Evolutionary conservation across 2,888 invertebrate species (phyloP), one percentile per base, ranked within the genome.

Genomic region (Hesperia comma): DNA sequence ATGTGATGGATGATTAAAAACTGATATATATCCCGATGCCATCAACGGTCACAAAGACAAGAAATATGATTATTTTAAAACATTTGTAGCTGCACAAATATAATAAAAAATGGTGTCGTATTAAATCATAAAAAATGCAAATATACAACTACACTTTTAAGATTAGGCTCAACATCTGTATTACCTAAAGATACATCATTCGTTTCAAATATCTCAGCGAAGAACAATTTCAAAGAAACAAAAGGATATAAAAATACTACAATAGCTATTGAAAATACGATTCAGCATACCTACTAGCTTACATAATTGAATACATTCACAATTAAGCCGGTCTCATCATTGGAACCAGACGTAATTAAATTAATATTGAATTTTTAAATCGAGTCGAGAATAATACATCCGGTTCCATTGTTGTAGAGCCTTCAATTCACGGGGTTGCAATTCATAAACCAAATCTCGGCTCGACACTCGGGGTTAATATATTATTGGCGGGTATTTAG

Each of bases 401-500:
- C 73, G 73, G 72, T 71, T 2, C 51, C 74, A 79, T 80, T 82
- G 81, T 84, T 77, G 78, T 79, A 76, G 68, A 72, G 78, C 81
- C 79, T 87, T 87, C 87, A 87, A 87, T 89, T 85, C 81, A 81
- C 80, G 82, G 79, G 79, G 77, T 76, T 78, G 79, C 83, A 80
- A 83, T 83, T 86, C 83, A 84, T 84, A 80, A 82, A 80, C 77
- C 80, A 83, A 90, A 90, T 89, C 90, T 87, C 85, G 58, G 70
- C 76, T 77, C 77, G 73, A 76, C 90, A 90, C 81, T 83, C 91
- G 71, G 76, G 79, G 75, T 87, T 84, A 89, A 86, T 86, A 83
- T 81, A 75, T 83, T 87, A 88, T 85, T 84, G 83, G 79, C 71
- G 74, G 78, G 83, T 86, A 86, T 85, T 90, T 87, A 88, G 85